Evolutionary conservation across 2,113 vertebrate species (phyloP).

Genomic region (Pedetes capensis): DNA sequence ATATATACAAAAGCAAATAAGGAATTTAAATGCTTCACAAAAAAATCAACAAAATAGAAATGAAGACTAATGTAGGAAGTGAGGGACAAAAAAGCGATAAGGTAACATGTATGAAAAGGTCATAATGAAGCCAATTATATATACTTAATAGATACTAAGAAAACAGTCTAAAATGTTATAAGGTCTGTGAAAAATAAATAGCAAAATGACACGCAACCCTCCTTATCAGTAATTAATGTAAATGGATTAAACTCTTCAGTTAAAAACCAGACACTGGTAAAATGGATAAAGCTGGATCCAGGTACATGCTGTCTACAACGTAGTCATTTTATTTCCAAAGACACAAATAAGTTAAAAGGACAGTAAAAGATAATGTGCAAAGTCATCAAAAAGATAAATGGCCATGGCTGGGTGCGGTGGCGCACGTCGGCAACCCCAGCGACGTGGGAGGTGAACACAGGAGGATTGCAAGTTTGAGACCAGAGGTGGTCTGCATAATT

Average conservation of each 20-base stretch:
- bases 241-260: neutral
- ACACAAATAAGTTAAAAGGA: neutral
- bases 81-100: neutral
- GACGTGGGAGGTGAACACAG: too few relatives aligned
- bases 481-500: too few relatives aligned
- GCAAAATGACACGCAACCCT: neutral
- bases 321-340: neutral
- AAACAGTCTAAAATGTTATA: too few relatives aligned
- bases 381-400: neutral
- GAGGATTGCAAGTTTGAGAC: too few relatives aligned
- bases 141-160: too few relatives aligned
- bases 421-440: too few relatives aligned
- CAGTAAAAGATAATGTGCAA: neutral
- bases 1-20: neutral
- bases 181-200: neutral
- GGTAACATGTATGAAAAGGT: too few relatives aligned
- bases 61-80: neutral
- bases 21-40: neutral
- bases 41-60: neutral
- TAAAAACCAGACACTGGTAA: neutral
- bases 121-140: too few relatives aligned
- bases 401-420: too few relatives aligned
- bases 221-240: neutral
- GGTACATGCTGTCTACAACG: neutral
- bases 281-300: neutral